These are phyloP conservation scores for Dasyurus viverrinus DNA, from an alignment of 2,113 vertebrate genomes.

Conservation along the genomic window DNA sequence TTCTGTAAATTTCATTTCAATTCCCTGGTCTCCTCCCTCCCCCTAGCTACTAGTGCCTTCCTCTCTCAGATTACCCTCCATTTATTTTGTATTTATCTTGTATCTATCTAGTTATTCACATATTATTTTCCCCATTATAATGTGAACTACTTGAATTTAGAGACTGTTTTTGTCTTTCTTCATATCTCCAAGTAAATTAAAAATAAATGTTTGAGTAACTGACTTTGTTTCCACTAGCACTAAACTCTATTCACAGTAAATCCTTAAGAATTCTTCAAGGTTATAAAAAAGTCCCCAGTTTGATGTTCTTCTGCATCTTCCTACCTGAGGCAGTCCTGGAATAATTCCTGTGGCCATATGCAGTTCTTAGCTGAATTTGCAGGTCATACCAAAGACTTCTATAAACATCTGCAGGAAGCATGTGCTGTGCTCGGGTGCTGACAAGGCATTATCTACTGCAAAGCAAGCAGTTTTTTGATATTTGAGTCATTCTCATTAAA, in stretches of 20 bases:
- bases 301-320: not conserved
- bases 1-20: not conserved
- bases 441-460: not conserved
- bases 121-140: not conserved
- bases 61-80: not conserved
- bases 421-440: not conserved
- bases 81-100: not conserved
- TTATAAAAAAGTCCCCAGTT: not conserved
- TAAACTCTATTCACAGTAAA: not conserved
- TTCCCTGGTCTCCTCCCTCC: not conserved
- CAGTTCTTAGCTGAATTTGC: not conserved
- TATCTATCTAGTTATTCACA: not conserved
- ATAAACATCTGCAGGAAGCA: not conserved
- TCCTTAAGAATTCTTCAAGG: not conserved
- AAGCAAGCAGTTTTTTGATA: not conserved
- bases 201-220: not conserved
- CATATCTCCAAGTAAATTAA: not conserved
- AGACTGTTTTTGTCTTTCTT: not conserved
- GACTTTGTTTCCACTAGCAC: not conserved
- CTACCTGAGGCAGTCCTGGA: not conserved
- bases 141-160: not conserved
- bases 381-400: not conserved
- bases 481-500: slow-evolving; percentile 2
- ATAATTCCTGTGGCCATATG: not conserved
- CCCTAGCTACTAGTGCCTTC: not conserved